Evolutionary conservation across 2,113 vertebrate genomes (phyloP), one percentile per base, ranked within the genome.

Genomic region (Nothocercus julius): DNA sequence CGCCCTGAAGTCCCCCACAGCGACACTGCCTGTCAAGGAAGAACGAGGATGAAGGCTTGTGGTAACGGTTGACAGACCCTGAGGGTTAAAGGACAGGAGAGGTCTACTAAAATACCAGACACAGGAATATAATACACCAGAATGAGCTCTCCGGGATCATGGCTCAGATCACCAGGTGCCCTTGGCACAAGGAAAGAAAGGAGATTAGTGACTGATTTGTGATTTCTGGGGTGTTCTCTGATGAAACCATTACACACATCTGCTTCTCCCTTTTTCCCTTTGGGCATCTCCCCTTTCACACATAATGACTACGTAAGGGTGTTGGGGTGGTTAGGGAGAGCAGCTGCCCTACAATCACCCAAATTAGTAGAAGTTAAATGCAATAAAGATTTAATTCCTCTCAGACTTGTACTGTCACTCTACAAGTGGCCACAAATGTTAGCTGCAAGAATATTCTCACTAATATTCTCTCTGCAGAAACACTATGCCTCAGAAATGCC

Each of bases 1-100:
- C 99, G 98, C 32, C 99, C 99, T 4, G 99, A 98, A 68, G 96
- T 98, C 69, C 99, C 98, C 99, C 99, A 99, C 49, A 99, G 97
- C 0, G 99, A 99, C 67, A 99, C 98, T 0, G 98, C 98, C 99
- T 99, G 92, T 40, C 34, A 28, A 77, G 62, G 44, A 87, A 95
- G 84, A 49, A 67, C 0, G 87, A n/a, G 81, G 21, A 54, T 54
- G 54, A 82, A 86, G 1, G 2, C 62, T 45, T 75, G n/a, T 17
- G 68, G 54, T 40, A 72, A 77, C 83, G 21, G 10, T 47, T 44
- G 74, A 44, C 12, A 54, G 24, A 89, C 15, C 62, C 66, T 40
- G 44, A 54, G 24, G 3, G 80, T 67, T 63, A 88, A 85, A 94
- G 21, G 7, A 85, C 54, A 66, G 21, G 49, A 67, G 28, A 28